phyloP scores from a whole-genome alignment of 2,888 invertebrate species.

The Drosophila mimetica region DNA sequence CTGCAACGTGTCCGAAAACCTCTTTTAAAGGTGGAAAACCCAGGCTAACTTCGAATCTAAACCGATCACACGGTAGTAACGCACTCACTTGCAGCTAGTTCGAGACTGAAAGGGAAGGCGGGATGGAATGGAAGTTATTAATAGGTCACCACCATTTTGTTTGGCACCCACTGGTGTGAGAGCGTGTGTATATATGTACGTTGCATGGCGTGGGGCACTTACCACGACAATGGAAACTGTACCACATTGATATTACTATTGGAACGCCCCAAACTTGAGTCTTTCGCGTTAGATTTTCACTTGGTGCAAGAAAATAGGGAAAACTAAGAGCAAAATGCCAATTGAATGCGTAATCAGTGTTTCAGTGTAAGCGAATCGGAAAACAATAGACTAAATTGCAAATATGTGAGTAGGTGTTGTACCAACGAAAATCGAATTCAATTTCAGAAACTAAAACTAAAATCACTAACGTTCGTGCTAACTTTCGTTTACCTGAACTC shows the following conservation, averaged over 20 bases:
- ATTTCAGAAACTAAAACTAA: background rate
- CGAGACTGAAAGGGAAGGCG: conserved; percentile 34
- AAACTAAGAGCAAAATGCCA: background rate
- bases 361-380: too few relatives aligned
- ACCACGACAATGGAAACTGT: conserved; percentile 30
- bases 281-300: background rate
- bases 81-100: conserved; percentile 47
- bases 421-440: background rate
- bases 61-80: background rate
- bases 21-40: background rate
- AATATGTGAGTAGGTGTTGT: conserved; percentile 8
- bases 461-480: background rate
- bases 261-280: background rate
- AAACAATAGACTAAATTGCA: conserved; percentile 13
- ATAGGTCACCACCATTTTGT: conserved; percentile 65
- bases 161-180: conserved; percentile 11
- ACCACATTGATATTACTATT: conserved; percentile 1
- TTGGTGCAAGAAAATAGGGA: background rate
- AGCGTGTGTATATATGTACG: background rate
- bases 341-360: conserved; percentile 25
- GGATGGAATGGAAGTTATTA: conserved; percentile 29
- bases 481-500: background rate
- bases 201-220: conserved; percentile 4
- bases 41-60: too few relatives aligned
- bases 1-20: conserved; percentile 49